phyloP scores from a whole-genome alignment of 2,888 invertebrate species.

The Tolmerus cingulatus region DNA sequence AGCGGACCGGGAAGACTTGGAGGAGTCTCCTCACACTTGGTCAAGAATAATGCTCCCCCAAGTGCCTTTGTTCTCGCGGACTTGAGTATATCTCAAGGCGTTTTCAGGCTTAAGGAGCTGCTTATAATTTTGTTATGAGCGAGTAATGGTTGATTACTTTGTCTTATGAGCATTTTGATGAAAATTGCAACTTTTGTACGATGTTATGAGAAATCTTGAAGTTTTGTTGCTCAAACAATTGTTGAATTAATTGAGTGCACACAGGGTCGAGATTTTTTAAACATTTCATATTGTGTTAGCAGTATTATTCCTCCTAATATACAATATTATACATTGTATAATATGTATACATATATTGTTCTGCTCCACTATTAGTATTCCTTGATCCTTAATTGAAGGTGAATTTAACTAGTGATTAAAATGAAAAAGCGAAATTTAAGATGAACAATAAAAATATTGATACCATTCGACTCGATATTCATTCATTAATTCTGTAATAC shows the following conservation, averaged over 20 bases:
- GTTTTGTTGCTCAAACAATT: not conserved
- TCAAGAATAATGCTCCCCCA: not conserved
- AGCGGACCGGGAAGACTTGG: not conserved
- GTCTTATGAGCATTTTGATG: not conserved
- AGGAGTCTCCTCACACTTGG: slow-evolving; percentile 18
- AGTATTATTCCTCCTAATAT: no score
- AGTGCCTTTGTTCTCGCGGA: not conserved
- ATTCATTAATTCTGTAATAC: no score
- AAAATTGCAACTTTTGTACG: not conserved
- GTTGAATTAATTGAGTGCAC: not conserved
- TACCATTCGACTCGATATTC: no score
- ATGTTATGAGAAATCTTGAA: not conserved
- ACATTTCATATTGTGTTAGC: no score
- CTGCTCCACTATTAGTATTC: no score
- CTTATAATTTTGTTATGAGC: not conserved
- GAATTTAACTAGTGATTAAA: no score
- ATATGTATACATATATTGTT: no score
- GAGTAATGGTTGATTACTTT: not conserved
- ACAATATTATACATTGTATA: no score
- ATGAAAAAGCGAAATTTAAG: no score
- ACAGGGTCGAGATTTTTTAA: no score
- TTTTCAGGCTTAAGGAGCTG: not conserved
- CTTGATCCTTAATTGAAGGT: no score
- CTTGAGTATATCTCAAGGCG: not conserved
- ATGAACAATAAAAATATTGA: no score